Base-by-base conservation (phyloP, 92 coral and sea anemone genomes). In the Phenganax marumi region DNA sequence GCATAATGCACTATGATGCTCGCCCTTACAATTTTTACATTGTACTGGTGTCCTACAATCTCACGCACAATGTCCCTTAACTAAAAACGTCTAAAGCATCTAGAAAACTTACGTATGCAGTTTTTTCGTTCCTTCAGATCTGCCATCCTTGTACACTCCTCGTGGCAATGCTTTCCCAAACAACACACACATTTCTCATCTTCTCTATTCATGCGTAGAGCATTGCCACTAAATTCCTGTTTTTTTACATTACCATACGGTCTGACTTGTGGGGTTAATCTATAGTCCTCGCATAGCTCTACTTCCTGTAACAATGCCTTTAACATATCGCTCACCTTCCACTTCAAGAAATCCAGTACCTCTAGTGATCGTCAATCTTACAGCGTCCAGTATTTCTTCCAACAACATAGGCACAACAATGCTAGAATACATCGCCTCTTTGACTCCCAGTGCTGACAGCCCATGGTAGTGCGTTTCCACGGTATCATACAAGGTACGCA, bases 391-490 rank as follows among this genome's bases (percentile, higher is more conserved):
- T 21, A 80, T n/a, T 53, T 85, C 81, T 19, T 81, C 75, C 23
- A 86, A 55, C 18, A 86, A 7, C 19, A 73, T 50, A 2, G 87
- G 92, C 57, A 89, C 90, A 11, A 83, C 87, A 58, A 89, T 89
- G 19, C 81, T 58, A 16, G 79, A 73, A 75, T 89, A 89, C 0
- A 75, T 33, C 0, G 33, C 53, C 11, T 78, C 79, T 0, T 72
- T 49, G 7, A 76, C 68, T 6, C 53, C 52, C 6, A 76, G 62
- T 21, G 87, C 81, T 8, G 57, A 22, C 26, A 87, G 63, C 12
- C 69, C 87, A 12, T 81, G 80, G 73, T 76, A 58, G 70, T 68
- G 86, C 0, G 82, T 69, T 69, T 87, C 84, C 0, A 76, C 52
- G 12, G 23, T 23, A 68, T 83, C 84, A 51, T 87, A 74, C 3